Evolutionary conservation across 2,888 invertebrate species (phyloP), one percentile per base, ranked within the genome.

Genomic region (Schrankia costaestrigalis): DNA sequence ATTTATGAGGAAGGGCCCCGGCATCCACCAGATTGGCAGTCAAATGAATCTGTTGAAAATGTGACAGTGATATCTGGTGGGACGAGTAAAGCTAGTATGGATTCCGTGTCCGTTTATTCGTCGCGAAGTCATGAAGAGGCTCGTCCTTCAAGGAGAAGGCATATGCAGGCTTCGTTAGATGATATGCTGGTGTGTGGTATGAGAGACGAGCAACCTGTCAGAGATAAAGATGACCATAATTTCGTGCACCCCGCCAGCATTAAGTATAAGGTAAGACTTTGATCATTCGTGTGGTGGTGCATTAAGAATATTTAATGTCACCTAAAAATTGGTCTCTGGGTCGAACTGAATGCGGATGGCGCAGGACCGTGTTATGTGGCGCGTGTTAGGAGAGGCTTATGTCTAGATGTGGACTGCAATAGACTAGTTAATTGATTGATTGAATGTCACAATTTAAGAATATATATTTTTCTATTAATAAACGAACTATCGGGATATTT

Each of bases 51-150:
- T 0, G 90, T 90, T 25, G 90, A 90, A 43, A 90, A 90, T 62
- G 89, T 89, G 0, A 86, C 90, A 0, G 89, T 89, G 10, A 79
- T 82, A 5, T 81, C 78, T 1, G 79, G 76, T 0, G 64, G 56
- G 0, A 73, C 73, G 0, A 78, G 78, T 34, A 80, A 79, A 35
- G 74, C 77, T 0, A 80, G 82, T 47, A 69, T 84, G 42, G 91
- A 91, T 48, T 89, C 90, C 1, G 84, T 91, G 17, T 90, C 90
- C 1, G 77, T 90, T 48, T 90, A 90, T 46, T 91, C 91, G 22
- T 87, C 90, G 1, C 80, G 90, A 50, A 91, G 90, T 54, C 86
- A 89, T 38, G 91, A 91, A 40, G 80, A 79, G 38, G 72, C 83
- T 1, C 53, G 82, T 9, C 81, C 80, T 2, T 50, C 73, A 2